phyloP scores from a whole-genome alignment of 1,140 invertebrate species.

The Drosophila pachea region DNA sequence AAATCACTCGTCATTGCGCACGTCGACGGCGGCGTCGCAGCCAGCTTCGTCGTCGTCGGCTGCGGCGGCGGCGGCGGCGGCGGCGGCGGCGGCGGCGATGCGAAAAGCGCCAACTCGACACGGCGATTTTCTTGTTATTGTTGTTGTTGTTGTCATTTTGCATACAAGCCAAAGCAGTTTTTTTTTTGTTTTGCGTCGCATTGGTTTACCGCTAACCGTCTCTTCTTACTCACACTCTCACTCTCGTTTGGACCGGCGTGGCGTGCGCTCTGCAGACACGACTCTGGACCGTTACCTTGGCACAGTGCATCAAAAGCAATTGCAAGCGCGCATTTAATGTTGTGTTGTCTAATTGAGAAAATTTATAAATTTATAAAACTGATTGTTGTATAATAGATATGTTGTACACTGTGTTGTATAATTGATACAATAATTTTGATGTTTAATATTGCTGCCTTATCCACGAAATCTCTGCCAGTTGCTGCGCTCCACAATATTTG shows the following conservation, averaged over 20 bases:
- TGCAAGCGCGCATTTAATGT: not conserved
- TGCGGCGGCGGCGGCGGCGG: conserved; percentile 18
- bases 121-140: conserved; percentile 25
- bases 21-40: conserved; percentile 9
- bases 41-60: conserved; percentile 6
- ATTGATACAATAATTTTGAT: too few relatives aligned
- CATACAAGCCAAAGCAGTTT: conserved; percentile 47
- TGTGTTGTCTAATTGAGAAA: not conserved
- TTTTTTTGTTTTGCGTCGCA: conserved; percentile 38
- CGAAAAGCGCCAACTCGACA: conserved; percentile 54
- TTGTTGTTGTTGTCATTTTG: conserved; percentile 37
- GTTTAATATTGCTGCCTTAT: too few relatives aligned
- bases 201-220: conserved; percentile 35
- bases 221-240: conserved; percentile 31
- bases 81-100: conserved; percentile 39
- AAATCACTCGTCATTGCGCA: conserved; percentile 40
- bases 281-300: conserved; percentile 26
- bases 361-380: too few relatives aligned
- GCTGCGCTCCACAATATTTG: not conserved
- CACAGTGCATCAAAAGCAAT: conserved; percentile 29
- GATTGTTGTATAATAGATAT: too few relatives aligned
- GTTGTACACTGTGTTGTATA: too few relatives aligned
- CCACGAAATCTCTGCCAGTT: not conserved
- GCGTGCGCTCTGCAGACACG: conserved; percentile 29
- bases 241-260: conserved; percentile 16